Percentiles rank a stretch among this genome's conserved stretches.
These are phyloP conservation scores for Pseudococcus jackbeardsleyi DNA, from an alignment of 2,888 invertebrate species.

Conservation along the genomic window DNA sequence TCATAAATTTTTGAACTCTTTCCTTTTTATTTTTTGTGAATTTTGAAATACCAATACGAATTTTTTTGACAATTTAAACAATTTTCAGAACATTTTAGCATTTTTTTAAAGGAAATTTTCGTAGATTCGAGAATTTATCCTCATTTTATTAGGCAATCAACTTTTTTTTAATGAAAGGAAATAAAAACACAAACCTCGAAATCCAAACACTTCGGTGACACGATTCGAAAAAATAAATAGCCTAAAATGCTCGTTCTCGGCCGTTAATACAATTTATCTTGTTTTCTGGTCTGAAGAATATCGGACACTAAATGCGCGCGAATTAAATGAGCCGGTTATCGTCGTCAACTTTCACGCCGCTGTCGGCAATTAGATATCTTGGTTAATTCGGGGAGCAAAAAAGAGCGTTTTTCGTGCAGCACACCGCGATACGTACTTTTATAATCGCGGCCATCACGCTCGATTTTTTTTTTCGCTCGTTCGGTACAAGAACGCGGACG, in stretches of 20 bases:
- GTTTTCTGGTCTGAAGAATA: constrained; percentile 50
- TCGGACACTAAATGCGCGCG: constrained; percentile 24
- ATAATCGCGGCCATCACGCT: not conserved
- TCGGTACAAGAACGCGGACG: not conserved
- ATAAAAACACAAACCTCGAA: no score
- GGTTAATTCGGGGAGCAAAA: constrained; percentile 11
- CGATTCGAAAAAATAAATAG: not conserved
- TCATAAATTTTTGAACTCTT: no score
- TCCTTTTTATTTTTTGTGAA: no score
- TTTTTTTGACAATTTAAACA: no score
- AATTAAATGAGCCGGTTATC: constrained; percentile 49
- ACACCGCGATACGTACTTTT: not conserved
- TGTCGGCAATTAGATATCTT: constrained; percentile 21
- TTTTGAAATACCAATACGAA: no score
- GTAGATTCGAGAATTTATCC: no score
- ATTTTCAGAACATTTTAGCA: no score
- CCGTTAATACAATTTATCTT: constrained; percentile 44
- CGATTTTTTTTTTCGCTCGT: not conserved
- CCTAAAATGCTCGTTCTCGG: not conserved
- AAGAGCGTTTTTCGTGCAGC: no score
- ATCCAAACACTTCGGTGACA: not conserved
- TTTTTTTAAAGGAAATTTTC: no score
- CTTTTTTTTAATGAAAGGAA: no score
- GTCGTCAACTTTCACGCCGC: constrained; percentile 14
- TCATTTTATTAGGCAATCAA: no score